Percentiles rank a stretch among this genome's conserved stretches.
Evolutionary conservation across 2,113 vertebrate species (phyloP).

Genomic region (Cololabis saira): DNA sequence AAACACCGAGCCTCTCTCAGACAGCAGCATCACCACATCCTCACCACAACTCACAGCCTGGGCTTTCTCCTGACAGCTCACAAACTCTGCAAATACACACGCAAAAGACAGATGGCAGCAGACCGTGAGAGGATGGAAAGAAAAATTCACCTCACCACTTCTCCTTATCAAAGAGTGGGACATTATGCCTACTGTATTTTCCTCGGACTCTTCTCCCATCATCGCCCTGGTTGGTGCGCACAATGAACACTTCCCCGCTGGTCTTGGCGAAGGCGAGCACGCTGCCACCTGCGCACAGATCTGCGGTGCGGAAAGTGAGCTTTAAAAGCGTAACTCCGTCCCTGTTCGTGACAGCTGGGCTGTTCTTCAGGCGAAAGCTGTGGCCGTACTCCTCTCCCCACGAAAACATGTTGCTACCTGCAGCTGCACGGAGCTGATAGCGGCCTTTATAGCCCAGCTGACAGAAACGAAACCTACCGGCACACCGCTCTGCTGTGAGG

Average conservation of each 20-base stretch:
- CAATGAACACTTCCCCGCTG: constrained; percentile 18
- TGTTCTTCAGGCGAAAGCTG: constrained; percentile 19
- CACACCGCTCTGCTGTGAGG: background rate
- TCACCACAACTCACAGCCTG: constrained; percentile 7
- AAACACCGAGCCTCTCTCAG: background rate
- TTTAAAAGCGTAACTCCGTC: background rate
- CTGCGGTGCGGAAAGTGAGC: constrained; percentile 3
- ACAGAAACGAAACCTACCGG: constrained; percentile 40
- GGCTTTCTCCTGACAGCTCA: background rate
- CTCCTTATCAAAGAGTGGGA: no score
- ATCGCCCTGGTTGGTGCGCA: background rate
- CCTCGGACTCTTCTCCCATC: constrained; percentile 27
- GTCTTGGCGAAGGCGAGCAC: constrained; percentile 35
- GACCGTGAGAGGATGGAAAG: no score
- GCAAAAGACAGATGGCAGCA: background rate
- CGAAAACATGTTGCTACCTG: constrained; percentile 34
- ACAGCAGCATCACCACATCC: constrained; percentile 4
- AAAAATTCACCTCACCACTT: no score
- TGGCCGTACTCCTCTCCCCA: constrained; percentile 56
- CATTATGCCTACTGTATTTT: constrained; percentile 47
- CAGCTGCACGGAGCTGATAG: background rate
- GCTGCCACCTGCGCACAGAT: constrained; percentile 6
- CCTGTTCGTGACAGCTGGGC: rapidly evolving
- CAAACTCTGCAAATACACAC: constrained; percentile 12
- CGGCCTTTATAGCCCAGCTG: background rate